A percentile compares a stretch with the other conserved stretches of the same genome.
Conservation (phyloP, 2,797 vertebrate genomes). For the Syngnathus acus region DNA sequence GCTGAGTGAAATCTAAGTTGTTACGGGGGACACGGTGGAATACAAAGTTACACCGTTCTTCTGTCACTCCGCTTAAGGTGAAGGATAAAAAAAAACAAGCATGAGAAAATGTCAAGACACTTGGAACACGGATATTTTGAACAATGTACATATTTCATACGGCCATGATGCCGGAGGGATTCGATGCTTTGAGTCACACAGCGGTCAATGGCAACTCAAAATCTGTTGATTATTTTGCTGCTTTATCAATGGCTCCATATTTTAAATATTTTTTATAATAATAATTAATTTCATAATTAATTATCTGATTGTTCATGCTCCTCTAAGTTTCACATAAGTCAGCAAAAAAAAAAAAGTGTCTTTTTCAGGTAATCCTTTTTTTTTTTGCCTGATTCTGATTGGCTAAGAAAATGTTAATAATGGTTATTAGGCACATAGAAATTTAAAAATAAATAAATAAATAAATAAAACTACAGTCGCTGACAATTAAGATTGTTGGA, state of each 20-base stretch:
- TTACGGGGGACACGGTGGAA: constrained; percentile 47
- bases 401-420: too few relatives aligned
- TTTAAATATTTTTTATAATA: too few relatives aligned
- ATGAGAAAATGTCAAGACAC: background rate
- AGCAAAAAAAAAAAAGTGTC: too few relatives aligned
- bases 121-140: background rate
- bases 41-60: constrained; percentile 17
- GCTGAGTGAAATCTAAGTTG: constrained; percentile 43
- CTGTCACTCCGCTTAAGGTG: constrained; percentile 3
- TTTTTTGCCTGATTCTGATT: too few relatives aligned
- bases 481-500: too few relatives aligned
- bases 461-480: too few relatives aligned
- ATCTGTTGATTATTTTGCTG: too few relatives aligned
- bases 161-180: background rate
- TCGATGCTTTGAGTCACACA: background rate
- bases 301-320: too few relatives aligned
- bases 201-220: background rate
- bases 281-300: too few relatives aligned
- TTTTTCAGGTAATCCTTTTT: too few relatives aligned
- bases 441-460: background rate
- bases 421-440: background rate
- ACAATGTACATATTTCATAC: background rate
- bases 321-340: too few relatives aligned
- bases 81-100: constrained; percentile 1
- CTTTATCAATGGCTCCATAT: too few relatives aligned